phyloP scores from a whole-genome alignment of 2,888 invertebrate genomes.

The Carterocephalus palaemon region DNA sequence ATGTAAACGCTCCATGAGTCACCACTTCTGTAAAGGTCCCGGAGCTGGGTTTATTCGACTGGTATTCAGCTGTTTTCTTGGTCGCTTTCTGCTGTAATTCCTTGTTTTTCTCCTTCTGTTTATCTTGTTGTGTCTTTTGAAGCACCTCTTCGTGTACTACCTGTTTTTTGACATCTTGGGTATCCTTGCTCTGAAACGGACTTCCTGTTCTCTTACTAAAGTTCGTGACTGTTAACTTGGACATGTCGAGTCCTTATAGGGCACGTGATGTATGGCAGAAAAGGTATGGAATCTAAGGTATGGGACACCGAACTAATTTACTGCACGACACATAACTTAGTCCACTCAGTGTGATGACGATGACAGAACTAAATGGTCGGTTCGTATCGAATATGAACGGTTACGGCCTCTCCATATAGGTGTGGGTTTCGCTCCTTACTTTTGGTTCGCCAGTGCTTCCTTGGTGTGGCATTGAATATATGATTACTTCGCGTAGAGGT shows the following conservation, averaged over 20 bases:
- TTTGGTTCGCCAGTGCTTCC: slow-evolving; percentile 69
- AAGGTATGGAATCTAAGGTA: slow-evolving; percentile 42
- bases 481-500: slow-evolving; percentile 43
- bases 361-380: slow-evolving; percentile 56
- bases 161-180: slow-evolving; percentile 35
- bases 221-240: slow-evolving; percentile 62
- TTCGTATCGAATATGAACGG: slow-evolving; percentile 46
- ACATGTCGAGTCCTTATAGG: slow-evolving; percentile 47
- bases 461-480: slow-evolving; percentile 72
- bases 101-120: slow-evolving; percentile 63
- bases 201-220: slow-evolving; percentile 55
- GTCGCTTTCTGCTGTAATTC: slow-evolving; percentile 62
- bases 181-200: slow-evolving; percentile 45
- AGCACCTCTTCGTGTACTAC: slow-evolving; percentile 56
- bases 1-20: slow-evolving; percentile 66
- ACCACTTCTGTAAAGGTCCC: slow-evolving; percentile 72
- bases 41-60: slow-evolving; percentile 61
- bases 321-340: slow-evolving; percentile 41
- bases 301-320: slow-evolving; percentile 52
- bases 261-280: slow-evolving; percentile 38
- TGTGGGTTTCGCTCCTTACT: slow-evolving; percentile 75
- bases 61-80: slow-evolving; percentile 67
- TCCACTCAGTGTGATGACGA: slow-evolving; percentile 55
- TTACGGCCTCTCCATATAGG: slow-evolving; percentile 54
- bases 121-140: slow-evolving; percentile 55